Base-by-base conservation (phyloP, 2,888 invertebrate species). In the Diloba caeruleocephala region DNA sequence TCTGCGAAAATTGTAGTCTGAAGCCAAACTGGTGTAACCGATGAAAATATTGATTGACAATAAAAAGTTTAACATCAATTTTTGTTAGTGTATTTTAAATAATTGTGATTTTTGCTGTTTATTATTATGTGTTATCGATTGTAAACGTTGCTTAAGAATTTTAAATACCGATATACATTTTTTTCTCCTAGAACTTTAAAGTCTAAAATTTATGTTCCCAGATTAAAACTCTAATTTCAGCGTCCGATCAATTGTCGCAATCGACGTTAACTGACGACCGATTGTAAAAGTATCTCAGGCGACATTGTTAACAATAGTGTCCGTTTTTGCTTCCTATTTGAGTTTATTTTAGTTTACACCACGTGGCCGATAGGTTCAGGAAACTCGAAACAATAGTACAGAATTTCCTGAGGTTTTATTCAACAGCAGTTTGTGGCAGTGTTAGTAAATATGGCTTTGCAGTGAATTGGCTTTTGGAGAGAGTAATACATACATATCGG, bases 311-410 rank as follows among this genome's bases (percentile, higher is more conserved):
- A 43, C 45, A 50, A 45, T 42, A 38, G 45, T 46, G 33, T 38
- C 49, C 33, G n/a, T 61, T 67, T 70, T 64, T 66, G 58, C 50
- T 58, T 55, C 44, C 46, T 29, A 25, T 15, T 39, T 8, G 3
- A 53, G 34, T 29, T 54, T 54, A 14, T 41, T 49, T 62, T 58
- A 56, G 50, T 60, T 63, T 34, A 44, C 29, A 59, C 54, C 58
- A 41, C 45, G 51, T 46, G 54, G 59, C 43, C 41, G 32, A 6
- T 19, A 31, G 14, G 29, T 28, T 53, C 32, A 68, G 68, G 71
- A 71, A 71, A 58, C 34, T 14, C 15, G 48, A 55, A 59, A 72
- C 71, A 71, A 70, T 72, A 46, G 48, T 53, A 54, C 29, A 44
- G 12, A 26, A 41, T 28, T 70, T 72, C 73, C 71, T 63, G 48